phyloP scores from a whole-genome alignment of 2,113 vertebrate species.

The Gallinago jamesoni region DNA sequence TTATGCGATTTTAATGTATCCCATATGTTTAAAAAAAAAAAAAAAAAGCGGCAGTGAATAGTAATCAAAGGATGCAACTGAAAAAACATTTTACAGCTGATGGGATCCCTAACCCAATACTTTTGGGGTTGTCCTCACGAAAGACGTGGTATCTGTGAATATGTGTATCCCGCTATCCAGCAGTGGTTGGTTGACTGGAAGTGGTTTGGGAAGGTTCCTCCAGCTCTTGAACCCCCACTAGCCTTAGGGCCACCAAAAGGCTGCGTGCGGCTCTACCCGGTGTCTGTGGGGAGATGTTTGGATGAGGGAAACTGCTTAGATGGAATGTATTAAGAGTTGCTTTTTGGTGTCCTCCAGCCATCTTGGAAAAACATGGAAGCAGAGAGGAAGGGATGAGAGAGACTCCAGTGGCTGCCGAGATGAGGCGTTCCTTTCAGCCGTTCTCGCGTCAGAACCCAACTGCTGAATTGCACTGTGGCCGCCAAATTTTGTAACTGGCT shows the following conservation, averaged over 20 bases:
- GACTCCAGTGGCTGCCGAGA: fast-evolving
- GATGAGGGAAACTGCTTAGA: neutral
- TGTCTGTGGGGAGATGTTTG: fast-evolving
- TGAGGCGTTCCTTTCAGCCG: fast-evolving
- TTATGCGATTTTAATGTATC: neutral
- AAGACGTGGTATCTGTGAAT: neutral
- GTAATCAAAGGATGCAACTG: neutral
- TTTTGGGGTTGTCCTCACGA: neutral
- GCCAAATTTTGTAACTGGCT: neutral
- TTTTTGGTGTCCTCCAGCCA: neutral
- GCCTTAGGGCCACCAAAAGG: neutral
- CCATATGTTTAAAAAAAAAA: neutral
- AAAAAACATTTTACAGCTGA: neutral
- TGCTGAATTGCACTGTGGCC: neutral
- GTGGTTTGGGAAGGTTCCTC: neutral
- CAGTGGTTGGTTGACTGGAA: fast-evolving
- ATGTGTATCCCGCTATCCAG: fast-evolving
- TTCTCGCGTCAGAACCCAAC: neutral
- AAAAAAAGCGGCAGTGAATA: neutral
- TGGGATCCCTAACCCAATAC: neutral
- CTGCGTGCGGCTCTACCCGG: neutral
- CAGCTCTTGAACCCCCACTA: neutral
- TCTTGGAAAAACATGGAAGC: neutral
- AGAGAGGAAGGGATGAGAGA: neutral
- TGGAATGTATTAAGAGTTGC: neutral